Base-by-base conservation (phyloP, 2,888 invertebrate genomes). In the Xestoiulus laeticollis region DNA sequence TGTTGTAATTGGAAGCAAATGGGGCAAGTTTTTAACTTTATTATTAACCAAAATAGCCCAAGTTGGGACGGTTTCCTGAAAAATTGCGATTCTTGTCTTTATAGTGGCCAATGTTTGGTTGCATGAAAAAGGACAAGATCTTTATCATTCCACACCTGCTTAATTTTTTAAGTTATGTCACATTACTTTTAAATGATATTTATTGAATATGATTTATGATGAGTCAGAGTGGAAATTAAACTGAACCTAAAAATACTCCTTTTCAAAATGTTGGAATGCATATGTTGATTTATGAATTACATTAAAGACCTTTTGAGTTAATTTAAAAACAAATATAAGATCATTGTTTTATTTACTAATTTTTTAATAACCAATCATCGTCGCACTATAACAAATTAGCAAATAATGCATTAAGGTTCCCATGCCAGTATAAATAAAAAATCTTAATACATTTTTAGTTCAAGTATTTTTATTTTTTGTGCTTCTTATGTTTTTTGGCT, bases 1-100 rank as follows among this genome's bases (percentile, higher is more conserved):
- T 48, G 89, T 89, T 26, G 22, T 89, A 26, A 68, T 83, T 43
- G 89, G 89, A 82, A 88, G 59, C 30, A 89, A 89, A 89, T 89
- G 89, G 89, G 89, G 88, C 86, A 84, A 85, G 38, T 22, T 33
- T 12, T 38, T 85, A 85, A 85, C 19, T 32, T 19, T 5, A 8
- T 8, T 8, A 38, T 38, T 38, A 8, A 8, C 38, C 38, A 38
- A 38, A 38, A 38, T 38, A 8, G 2, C 38, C 38, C 8, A 38
- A 38, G 38, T 38, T 8, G 38, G 38, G 33, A n/a, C n/a, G 19
- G 38, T 84, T 44, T 38, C 5, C 33, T 38, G 16, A 44, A 22
- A 85, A 14, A 14, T 85, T 38, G 22, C 38, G 19, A 85, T 38
- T 2, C 33, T n/a, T 38, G n/a, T 26, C 53, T 44, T 86, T 86